phyloP scores from a whole-genome alignment of 2,113 vertebrate genomes.

The Hylia prasina region DNA sequence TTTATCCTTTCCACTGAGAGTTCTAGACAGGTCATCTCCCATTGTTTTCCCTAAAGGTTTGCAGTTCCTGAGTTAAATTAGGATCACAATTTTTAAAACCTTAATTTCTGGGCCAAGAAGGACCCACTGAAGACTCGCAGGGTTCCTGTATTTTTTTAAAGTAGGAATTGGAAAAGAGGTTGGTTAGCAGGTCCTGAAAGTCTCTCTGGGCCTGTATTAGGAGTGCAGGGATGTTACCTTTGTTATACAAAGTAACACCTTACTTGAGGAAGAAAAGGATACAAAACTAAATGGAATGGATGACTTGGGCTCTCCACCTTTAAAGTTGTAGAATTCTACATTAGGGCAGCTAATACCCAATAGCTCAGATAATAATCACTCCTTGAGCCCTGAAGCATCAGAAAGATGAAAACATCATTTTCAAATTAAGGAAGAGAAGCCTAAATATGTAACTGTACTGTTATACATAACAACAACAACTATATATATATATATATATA shows the following conservation, averaged over 20 bases:
- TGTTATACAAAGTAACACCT: not conserved
- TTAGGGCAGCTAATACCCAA: not conserved
- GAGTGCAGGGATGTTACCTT: not conserved
- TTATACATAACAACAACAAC: not conserved
- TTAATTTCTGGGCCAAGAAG: constrained; percentile 43
- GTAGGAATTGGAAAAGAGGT: not conserved
- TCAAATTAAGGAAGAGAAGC: not conserved
- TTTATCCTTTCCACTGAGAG: constrained; percentile 35
- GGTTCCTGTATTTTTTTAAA: not conserved
- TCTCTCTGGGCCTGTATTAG: not conserved
- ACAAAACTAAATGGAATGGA: not conserved
- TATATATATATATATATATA: too few relatives aligned
- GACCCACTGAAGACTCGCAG: not conserved
- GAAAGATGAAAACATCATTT: not conserved
- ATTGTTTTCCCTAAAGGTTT: constrained; percentile 34
- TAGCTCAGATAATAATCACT: not conserved
- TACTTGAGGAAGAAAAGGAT: not conserved
- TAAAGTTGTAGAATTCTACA: not conserved
- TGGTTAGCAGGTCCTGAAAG: not conserved
- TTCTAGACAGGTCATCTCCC: constrained; percentile 47
- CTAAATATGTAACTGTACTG: not conserved
- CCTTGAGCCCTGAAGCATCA: not conserved
- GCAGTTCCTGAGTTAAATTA: constrained; percentile 52
- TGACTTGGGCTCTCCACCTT: not conserved
- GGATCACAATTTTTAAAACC: constrained; percentile 35